Evolutionary conservation across 2,797 vertebrate species (phyloP).

Genomic region (Gymnothorax javanicus): DNA sequence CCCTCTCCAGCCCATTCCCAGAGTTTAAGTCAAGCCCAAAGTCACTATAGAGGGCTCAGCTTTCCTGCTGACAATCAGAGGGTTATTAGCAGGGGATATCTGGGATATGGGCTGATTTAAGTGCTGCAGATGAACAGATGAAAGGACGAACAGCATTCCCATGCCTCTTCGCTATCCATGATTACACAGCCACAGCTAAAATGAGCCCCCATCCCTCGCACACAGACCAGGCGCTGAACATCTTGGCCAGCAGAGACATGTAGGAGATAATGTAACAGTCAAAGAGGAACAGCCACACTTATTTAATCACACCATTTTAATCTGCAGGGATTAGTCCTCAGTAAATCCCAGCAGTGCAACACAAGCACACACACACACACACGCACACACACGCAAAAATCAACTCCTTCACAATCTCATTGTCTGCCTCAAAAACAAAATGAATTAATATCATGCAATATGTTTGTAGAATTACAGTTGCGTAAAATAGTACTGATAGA

Average conservation of each 20-base stretch:
- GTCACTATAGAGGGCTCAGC: constrained; percentile 17
- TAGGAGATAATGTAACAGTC: not conserved
- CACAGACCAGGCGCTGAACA: not conserved
- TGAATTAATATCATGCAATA: not conserved
- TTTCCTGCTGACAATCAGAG: constrained; percentile 8
- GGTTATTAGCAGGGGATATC: not conserved
- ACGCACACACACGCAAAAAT: not conserved
- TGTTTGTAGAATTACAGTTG: not conserved
- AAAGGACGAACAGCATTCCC: constrained; percentile 5
- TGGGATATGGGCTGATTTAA: not conserved
- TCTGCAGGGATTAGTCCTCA: constrained; percentile 45
- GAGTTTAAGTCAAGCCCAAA: constrained; percentile 10
- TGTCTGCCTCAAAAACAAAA: not conserved
- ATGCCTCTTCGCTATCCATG: not conserved
- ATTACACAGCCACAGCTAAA: not conserved
- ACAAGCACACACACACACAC: not conserved
- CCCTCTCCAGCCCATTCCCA: constrained; percentile 9
- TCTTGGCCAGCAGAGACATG: not conserved
- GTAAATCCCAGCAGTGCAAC: constrained; percentile 42
- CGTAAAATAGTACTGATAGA: not conserved
- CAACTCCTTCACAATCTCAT: not conserved
- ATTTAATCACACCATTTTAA: constrained; percentile 37
- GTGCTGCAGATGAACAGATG: not conserved
- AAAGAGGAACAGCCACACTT: constrained; percentile 24
- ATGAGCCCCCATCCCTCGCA: not conserved